These are phyloP conservation scores for Apodemus agrarius DNA, from an alignment of 2,797 vertebrate species.

Conservation along the genomic window DNA sequence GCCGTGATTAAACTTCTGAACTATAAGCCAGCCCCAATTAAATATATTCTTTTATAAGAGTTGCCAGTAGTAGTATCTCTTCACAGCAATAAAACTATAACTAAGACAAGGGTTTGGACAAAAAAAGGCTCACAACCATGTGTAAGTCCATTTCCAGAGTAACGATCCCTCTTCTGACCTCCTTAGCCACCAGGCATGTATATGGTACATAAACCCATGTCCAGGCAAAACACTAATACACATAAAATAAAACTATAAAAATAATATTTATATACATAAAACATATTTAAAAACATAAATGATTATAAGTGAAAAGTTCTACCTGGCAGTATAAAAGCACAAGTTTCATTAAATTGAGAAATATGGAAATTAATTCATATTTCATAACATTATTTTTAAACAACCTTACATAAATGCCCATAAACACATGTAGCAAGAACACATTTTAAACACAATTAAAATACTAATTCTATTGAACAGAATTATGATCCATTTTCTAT, in stretches of 20 bases:
- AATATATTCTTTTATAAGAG: neutral
- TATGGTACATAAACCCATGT: neutral
- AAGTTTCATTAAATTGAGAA: slow-evolving; percentile 41
- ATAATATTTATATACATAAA: neutral
- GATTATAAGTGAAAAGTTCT: neutral
- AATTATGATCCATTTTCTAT: neutral
- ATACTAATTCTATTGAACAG: neutral
- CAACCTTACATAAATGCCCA: neutral
- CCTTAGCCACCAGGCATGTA: neutral
- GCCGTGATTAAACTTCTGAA: neutral
- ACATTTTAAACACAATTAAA: neutral
- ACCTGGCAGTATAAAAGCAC: neutral
- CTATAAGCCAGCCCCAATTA: neutral
- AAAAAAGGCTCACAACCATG: neutral
- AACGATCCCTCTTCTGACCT: neutral
- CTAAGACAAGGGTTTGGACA: neutral
- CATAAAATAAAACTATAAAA: neutral
- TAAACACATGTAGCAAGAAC: neutral
- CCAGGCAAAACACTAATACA: neutral
- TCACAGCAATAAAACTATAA: neutral
- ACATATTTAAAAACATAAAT: neutral
- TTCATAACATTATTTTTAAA: neutral
- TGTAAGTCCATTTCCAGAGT: neutral
- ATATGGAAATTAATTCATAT: neutral
- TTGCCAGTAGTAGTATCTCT: neutral